phyloP scores from a whole-genome alignment of 1,140 invertebrate genomes.

The Saccostrea glomerata region DNA sequence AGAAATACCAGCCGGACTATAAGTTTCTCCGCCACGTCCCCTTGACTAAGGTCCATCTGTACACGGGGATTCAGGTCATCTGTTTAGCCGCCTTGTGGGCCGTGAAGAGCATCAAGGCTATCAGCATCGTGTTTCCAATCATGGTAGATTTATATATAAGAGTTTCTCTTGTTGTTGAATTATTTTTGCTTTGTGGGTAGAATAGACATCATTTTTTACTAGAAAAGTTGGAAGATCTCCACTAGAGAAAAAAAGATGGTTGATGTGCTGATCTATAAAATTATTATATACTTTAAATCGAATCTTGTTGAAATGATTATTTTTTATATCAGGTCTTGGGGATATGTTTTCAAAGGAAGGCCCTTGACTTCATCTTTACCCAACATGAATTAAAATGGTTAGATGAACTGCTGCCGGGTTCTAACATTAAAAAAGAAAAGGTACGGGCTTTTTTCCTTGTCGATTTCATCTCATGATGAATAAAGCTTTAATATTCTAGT shows the following conservation, averaged over 20 bases:
- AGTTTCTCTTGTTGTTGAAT: too few species aligned
- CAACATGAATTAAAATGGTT: conserved; percentile 94
- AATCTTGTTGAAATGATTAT: not conserved
- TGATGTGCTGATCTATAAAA: too few species aligned
- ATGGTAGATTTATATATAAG: conserved; percentile 84
- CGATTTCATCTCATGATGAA: too few species aligned
- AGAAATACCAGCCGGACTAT: conserved; percentile 90
- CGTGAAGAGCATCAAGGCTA: conserved; percentile 95
- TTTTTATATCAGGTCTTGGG: conserved; percentile 87
- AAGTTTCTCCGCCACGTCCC: conserved; percentile 86
- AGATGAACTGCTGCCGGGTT: conserved; percentile 95
- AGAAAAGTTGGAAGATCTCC: too few species aligned
- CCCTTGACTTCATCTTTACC: conserved; percentile 92
- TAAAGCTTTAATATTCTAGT: too few species aligned
- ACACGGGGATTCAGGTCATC: conserved; percentile 93
- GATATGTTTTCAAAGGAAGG: conserved; percentile 96
- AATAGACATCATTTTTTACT: too few species aligned
- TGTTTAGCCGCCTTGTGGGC: conserved; percentile 95
- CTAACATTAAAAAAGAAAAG: not conserved
- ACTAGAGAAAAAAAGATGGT: too few species aligned
- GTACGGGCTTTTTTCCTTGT: not conserved
- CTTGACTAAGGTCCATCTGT: conserved; percentile 93
- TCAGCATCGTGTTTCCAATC: conserved; percentile 96
- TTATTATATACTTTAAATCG: too few species aligned
- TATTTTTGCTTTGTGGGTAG: too few species aligned